phyloP scores from a whole-genome alignment of 2,797 vertebrate species.

The Acrocephalus scirpaceus region DNA sequence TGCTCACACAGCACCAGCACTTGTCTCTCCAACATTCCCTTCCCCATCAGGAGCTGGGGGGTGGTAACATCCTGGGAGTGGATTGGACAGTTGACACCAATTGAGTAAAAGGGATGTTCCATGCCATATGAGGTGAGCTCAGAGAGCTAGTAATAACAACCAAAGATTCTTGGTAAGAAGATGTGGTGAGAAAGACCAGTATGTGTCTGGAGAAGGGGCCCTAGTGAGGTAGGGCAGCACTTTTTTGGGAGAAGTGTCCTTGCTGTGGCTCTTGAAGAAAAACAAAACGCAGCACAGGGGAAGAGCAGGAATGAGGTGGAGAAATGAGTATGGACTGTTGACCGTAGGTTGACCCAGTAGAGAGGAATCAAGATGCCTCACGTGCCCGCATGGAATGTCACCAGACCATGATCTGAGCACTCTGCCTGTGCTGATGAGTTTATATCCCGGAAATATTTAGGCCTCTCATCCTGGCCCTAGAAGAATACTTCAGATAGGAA shows the following conservation, averaged over 20 bases:
- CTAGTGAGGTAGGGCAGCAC: background rate
- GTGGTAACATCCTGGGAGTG: too few relatives aligned
- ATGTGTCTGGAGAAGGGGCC: background rate
- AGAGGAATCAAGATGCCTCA: too few relatives aligned
- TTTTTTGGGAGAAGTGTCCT: background rate
- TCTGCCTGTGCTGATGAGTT: too few relatives aligned
- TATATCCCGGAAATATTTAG: too few relatives aligned
- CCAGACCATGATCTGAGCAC: too few relatives aligned
- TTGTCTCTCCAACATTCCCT: background rate
- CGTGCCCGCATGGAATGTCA: too few relatives aligned
- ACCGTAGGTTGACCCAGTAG: accelerated
- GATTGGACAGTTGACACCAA: background rate
- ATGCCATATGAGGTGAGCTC: too few relatives aligned
- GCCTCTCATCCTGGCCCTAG: too few relatives aligned
- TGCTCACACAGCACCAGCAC: background rate
- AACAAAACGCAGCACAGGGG: background rate
- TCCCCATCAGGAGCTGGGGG: background rate
- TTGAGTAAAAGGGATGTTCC: background rate
- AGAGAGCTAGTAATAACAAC: background rate
- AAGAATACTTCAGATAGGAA: too few relatives aligned
- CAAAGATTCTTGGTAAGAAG: background rate
- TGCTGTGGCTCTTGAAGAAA: background rate
- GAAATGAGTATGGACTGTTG: background rate
- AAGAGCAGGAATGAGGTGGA: background rate
- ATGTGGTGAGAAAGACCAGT: background rate